Evolutionary conservation across 2,888 invertebrate genomes (phyloP).

Genomic region (Synergus gifuensis): DNA sequence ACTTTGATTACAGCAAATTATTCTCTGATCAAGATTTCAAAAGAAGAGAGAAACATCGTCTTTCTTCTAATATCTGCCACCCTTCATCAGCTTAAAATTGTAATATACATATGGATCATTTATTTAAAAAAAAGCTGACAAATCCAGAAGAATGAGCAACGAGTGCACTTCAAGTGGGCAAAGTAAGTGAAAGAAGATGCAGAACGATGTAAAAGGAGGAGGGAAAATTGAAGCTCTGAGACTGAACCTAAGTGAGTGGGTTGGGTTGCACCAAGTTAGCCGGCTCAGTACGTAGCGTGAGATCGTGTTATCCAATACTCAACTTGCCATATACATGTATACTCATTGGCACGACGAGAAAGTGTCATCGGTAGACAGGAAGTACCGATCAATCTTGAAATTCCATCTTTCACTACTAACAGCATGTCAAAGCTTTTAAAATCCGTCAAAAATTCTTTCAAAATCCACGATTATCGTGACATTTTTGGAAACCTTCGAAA

Average conservation of each 20-base stretch:
- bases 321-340: conserved; percentile 12
- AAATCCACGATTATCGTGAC: too few species aligned
- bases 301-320: conserved; percentile 57
- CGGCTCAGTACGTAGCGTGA: conserved; percentile 70
- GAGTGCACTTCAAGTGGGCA: conserved; percentile 37
- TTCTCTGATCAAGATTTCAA: not conserved
- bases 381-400: conserved; percentile 13
- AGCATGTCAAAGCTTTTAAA: not conserved
- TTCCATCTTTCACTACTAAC: not conserved
- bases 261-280: conserved; percentile 75
- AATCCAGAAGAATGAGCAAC: not conserved
- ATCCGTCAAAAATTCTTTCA: too few species aligned
- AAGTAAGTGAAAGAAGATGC: conserved; percentile 48
- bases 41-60: too few species aligned
- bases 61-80: not conserved
- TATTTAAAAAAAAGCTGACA: not conserved
- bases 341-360: conserved; percentile 11
- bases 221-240: conserved; percentile 44
- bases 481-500: too few species aligned
- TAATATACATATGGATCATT: not conserved
- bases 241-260: conserved; percentile 67
- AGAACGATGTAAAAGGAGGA: conserved; percentile 10
- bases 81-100: not conserved
- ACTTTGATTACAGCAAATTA: conserved; percentile 18
- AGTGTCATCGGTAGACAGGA: conserved; percentile 14